Evolutionary conservation across 2,797 vertebrate genomes (phyloP).

Genomic region (Eurystomus glaucurus): DNA sequence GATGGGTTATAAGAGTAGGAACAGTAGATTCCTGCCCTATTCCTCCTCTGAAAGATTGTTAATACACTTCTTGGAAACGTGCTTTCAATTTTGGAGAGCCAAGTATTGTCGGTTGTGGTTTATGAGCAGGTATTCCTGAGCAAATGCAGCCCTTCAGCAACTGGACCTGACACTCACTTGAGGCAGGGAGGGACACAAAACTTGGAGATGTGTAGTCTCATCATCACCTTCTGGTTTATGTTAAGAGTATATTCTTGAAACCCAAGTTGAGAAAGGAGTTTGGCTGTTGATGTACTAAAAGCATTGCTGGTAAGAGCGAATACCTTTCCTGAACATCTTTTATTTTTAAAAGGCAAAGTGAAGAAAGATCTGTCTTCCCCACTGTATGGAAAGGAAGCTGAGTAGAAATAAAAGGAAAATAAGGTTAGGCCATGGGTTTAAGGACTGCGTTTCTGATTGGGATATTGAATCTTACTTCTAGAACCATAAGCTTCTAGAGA

Average conservation of each 20-base stretch:
- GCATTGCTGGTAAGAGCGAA: neutral
- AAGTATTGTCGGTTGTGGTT: fast-evolving
- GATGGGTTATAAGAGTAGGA: neutral
- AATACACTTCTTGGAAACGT: neutral
- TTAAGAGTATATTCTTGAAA: neutral
- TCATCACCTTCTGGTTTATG: neutral
- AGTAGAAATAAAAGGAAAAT: neutral
- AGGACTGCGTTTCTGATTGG: neutral
- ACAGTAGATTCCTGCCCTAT: neutral
- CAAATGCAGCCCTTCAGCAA: neutral
- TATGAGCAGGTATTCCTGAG: neutral
- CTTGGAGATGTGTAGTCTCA: neutral
- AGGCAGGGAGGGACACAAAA: neutral
- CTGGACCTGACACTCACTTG: neutral
- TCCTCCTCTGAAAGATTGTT: neutral
- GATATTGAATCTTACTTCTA: neutral
- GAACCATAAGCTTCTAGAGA: neutral
- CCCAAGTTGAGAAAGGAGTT: neutral
- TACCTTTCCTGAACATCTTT: neutral
- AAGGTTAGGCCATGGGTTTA: neutral
- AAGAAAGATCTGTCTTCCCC: neutral
- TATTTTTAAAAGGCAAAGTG: neutral
- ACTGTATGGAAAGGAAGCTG: neutral
- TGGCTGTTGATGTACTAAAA: neutral
- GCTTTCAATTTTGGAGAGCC: neutral